Base-by-base conservation (phyloP, 2,797 vertebrate species). In the Scarus forsteni region DNA sequence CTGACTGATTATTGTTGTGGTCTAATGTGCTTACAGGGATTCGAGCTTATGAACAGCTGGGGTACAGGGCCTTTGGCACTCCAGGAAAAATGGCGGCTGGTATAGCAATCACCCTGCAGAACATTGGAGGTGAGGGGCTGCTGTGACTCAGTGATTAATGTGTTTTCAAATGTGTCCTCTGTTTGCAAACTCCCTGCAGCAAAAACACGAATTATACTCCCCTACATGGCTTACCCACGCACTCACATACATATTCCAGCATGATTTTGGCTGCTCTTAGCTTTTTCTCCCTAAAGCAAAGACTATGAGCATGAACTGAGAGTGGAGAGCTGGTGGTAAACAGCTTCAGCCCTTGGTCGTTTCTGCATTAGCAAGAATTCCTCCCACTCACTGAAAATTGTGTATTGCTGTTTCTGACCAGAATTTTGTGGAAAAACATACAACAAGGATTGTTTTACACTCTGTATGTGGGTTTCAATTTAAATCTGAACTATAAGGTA, bases 51-150 rank as follows among this genome's bases (percentile, higher is more conserved):
- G 97, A 99, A 75, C 95, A 97, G 90, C 91, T 99, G 85, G 97
- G 97, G 16, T 95, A 93, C 84, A 94, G 96, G 64, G 97, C 97
- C 67, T 99, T 99, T 11, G 97, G 97, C 56, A 97, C 95, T 2
- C 95, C 97, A 0, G 97, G 97, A 34, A 99, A 99, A 92, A 89
- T 99, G 94, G 97, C 95, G 0, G 97, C 97, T 0, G 97, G 96
- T 7, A 88, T 97, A 0, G 97, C 97, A 10, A 99, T 99, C 87
- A 98, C 95, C 0, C 92, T 99, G 60, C 97, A 99, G 92, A 99
- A 99, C 79, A 98, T 99, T 0, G 97, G 97, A 92, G 97, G 97
- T 98, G 70, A 93, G 93, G 45, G 68, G 45, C 38, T 4, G 38
- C 1, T 13, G 45, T 18, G 45, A 40, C 44, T 44, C 34, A 38